Evolutionary conservation across 2,113 vertebrate genomes (phyloP), one percentile per base, ranked within the genome.

Genomic region (Speoplatyrhinus poulsoni): DNA sequence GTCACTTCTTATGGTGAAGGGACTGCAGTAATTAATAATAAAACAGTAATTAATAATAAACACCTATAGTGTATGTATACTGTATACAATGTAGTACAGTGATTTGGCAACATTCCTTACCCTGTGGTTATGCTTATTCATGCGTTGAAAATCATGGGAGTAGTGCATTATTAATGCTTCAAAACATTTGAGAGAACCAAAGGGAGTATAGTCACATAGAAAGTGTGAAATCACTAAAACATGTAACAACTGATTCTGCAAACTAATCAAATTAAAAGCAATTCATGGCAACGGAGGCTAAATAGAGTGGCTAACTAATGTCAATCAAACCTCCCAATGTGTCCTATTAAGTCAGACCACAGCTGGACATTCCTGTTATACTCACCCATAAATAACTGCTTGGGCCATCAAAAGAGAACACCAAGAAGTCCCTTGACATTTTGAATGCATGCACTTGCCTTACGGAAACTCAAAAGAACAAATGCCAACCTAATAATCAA

Each of bases 41-140:
- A 11, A 52, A n/a, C 81, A 81, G 84, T 67, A 41, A 41, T 55
- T 8, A 55, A 52, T 46, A 15, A 10, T 11, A 15, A 11, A 52
- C 11, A 52, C 49, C 10, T 52, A 12, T 60, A 52, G 52, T 41
- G 66, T 60, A 63, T 73, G 15, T 78, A 64, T 54, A 74, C 72
- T 33, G n/a, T 47, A 13, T 55, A 4, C 67, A 26, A 26, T 60
- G 76, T 80, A 72, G 84, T 63, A 70, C 76, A 77, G 76, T 84
- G 87, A 88, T 83, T 80, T 86, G 82, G 84, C 85, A 86, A 91
- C 76, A 94, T 93, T 94, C 86, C 85, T 90, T 79, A 90, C 82
- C 89, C 90, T 88, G 89, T 80, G 84, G 83, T 86, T 73, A 69
- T 82, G 88, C 67, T 92, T 87, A 91, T 84, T 86, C 88, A 93